phyloP scores from a whole-genome alignment of 2,797 vertebrate genomes.

The Nyctalus aviator region DNA sequence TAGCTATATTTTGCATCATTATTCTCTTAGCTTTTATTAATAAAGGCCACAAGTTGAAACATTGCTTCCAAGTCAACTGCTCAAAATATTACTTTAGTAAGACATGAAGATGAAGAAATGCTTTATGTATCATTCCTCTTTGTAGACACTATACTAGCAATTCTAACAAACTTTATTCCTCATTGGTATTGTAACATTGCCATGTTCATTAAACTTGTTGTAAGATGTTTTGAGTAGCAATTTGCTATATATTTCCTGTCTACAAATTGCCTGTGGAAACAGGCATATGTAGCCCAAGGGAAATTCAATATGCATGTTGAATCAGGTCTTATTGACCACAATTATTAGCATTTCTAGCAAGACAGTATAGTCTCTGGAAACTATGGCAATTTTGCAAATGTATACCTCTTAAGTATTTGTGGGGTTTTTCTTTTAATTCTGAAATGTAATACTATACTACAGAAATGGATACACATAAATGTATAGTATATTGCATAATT shows the following conservation, averaged over 20 bases:
- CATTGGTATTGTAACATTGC: slow-evolving; percentile 54
- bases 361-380: not conserved
- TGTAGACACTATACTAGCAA: not conserved
- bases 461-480: not conserved
- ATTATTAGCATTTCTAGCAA: slow-evolving; percentile 55
- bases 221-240: slow-evolving; percentile 52
- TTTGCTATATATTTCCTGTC: slow-evolving; percentile 71
- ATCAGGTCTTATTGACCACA: slow-evolving; percentile 20
- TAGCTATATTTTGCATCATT: slow-evolving; percentile 65
- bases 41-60: slow-evolving; percentile 69
- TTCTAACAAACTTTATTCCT: slow-evolving; percentile 55
- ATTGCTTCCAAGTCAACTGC: slow-evolving; percentile 69
- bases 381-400: not conserved
- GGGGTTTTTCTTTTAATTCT: not conserved
- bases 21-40: slow-evolving; percentile 66
- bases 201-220: slow-evolving; percentile 67
- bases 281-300: slow-evolving; percentile 48
- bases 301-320: slow-evolving; percentile 61
- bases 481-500: not conserved
- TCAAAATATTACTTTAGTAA: slow-evolving; percentile 67
- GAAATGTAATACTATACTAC: not conserved
- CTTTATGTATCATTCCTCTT: slow-evolving; percentile 47
- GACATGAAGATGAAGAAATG: slow-evolving; percentile 54
- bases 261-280: slow-evolving; percentile 60
- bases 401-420: not conserved